Evolutionary conservation across 2,113 vertebrate genomes (phyloP).

Genomic region (Sebastes fasciatus): DNA sequence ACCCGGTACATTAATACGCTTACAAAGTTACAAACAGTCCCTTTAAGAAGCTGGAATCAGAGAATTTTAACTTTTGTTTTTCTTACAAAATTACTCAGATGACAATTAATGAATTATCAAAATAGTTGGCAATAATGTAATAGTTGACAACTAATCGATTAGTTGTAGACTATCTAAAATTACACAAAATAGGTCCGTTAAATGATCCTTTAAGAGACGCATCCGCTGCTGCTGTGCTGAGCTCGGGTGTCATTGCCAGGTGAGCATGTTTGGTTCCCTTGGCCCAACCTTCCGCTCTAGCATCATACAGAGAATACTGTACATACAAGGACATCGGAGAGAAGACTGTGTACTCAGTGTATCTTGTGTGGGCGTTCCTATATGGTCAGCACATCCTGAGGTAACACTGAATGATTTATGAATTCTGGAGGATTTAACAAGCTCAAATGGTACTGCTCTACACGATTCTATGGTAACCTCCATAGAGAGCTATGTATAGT

Average conservation of each 20-base stretch:
- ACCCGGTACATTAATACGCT: too few species aligned
- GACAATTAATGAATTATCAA: too few species aligned
- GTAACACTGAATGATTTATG: conserved; percentile 73
- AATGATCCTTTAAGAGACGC: background rate
- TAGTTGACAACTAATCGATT: too few species aligned
- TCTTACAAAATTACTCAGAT: too few species aligned
- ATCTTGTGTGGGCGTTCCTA: conserved; percentile 26
- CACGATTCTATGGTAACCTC: conserved; percentile 29
- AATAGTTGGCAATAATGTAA: too few species aligned
- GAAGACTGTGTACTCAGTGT: conserved; percentile 6
- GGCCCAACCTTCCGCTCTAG: background rate
- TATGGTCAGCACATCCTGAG: conserved; percentile 54
- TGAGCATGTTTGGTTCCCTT: conserved; percentile 13
- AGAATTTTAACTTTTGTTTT: too few species aligned
- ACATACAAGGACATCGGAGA: conserved; percentile 20
- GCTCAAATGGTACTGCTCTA: conserved; percentile 34
- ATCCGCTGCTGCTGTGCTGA: background rate
- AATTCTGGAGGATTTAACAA: conserved; percentile 51
- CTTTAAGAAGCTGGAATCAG: too few species aligned
- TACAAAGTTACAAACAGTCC: too few species aligned
- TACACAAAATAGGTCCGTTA: background rate
- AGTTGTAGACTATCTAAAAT: too few species aligned
- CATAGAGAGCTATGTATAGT: conserved; percentile 62
- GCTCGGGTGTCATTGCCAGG: background rate
- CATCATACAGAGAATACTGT: conserved; percentile 2